These are phyloP conservation scores for Nipponacmea schrenckii DNA, from an alignment of 2,888 invertebrate genomes.

Conservation along the genomic window DNA sequence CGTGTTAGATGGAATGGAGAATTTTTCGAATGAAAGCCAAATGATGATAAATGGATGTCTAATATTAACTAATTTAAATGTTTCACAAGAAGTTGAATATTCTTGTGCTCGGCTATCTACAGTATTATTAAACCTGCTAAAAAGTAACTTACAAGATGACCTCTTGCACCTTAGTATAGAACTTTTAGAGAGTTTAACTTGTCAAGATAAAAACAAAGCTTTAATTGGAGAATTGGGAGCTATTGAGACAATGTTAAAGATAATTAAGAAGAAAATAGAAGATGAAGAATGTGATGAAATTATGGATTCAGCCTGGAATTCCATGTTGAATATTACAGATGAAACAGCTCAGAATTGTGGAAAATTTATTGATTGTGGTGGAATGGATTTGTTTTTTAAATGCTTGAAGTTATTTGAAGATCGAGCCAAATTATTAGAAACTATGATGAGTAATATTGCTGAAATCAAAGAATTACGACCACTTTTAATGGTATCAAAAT, in stretches of 20 bases:
- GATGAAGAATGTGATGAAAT: conserved; percentile 90
- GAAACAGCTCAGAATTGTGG: conserved; percentile 95
- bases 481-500: conserved; percentile 85
- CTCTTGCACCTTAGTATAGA: conserved; percentile 95
- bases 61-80: conserved; percentile 92
- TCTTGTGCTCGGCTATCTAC: conserved; percentile 88
- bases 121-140: conserved; percentile 83
- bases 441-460: conserved; percentile 99
- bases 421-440: conserved; percentile 88
- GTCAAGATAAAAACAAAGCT: conserved; percentile 93
- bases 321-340: conserved; percentile 94
- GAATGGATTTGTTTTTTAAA: conserved; percentile 88
- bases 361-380: conserved; percentile 86
- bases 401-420: conserved; percentile 90
- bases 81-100: conserved; percentile 90
- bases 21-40: conserved; percentile 81
- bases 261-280: conserved; percentile 84
- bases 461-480: conserved; percentile 87
- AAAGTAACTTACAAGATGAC: conserved; percentile 83
- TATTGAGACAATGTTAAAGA: conserved; percentile 81
- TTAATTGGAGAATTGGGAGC: conserved; percentile 91
- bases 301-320: conserved; percentile 97
- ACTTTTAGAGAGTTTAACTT: conserved; percentile 92
- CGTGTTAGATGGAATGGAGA: conserved; percentile 88
- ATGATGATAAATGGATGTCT: conserved; percentile 97